Conservation (phyloP, 2,888 invertebrate species). For the Operophtera brumata region DNA sequence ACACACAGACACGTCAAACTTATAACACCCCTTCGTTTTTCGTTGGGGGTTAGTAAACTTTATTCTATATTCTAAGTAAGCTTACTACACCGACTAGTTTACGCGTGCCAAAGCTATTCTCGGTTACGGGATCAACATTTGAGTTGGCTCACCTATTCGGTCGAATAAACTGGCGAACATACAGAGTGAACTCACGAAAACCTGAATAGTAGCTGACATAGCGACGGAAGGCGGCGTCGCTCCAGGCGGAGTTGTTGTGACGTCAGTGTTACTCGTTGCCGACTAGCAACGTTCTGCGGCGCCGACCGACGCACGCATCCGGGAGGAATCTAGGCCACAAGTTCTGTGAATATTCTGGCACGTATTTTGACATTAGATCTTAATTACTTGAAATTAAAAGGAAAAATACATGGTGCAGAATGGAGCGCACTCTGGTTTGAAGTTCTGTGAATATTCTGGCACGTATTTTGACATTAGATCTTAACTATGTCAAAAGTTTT, state of each 20-base stretch:
- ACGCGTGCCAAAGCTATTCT: not conserved
- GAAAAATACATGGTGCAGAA: not conserved
- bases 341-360: constrained; percentile 24
- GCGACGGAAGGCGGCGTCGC: constrained; percentile 46
- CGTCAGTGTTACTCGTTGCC: constrained; percentile 45
- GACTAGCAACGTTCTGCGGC: constrained; percentile 39
- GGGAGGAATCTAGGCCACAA: constrained; percentile 48
- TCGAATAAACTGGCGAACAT: constrained; percentile 8
- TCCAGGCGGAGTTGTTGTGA: constrained; percentile 46
- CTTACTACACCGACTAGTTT: not conserved
- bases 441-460: constrained; percentile 23
- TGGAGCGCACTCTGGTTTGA: too few relatives aligned
- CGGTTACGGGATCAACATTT: constrained; percentile 6
- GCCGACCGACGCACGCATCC: constrained; percentile 48
- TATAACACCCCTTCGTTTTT: too few relatives aligned
- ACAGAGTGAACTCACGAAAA: constrained; percentile 39
- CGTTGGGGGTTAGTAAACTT: too few relatives aligned
- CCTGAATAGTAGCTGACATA: constrained; percentile 38
- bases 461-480: constrained; percentile 20
- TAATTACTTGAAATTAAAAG: not conserved
- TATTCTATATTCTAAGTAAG: too few relatives aligned
- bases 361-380: constrained; percentile 15
- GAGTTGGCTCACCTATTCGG: constrained; percentile 3
- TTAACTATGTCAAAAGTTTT: constrained; percentile 8
- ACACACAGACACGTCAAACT: too few relatives aligned